These are phyloP conservation scores for Epinephelus malabaricus DNA, from an alignment of 2,797 vertebrate genomes.

Conservation along the genomic window DNA sequence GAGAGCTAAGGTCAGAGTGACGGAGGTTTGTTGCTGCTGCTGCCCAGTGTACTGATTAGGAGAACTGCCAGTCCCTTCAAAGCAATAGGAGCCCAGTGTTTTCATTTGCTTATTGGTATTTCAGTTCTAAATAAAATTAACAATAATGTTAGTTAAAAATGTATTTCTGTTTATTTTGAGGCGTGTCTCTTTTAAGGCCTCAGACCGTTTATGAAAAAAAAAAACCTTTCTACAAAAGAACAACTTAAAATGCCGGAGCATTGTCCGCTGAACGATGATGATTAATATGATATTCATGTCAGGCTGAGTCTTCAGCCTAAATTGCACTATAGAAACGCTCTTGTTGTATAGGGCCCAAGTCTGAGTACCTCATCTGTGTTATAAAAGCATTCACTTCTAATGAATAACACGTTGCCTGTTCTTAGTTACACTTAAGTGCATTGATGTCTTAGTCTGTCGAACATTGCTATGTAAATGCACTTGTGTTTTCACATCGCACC, in stretches of 20 bases:
- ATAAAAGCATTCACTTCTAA: constrained; percentile 58
- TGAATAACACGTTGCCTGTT: constrained; percentile 47
- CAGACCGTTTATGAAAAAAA: constrained; percentile 35
- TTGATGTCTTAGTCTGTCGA: constrained; percentile 62
- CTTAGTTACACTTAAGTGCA: constrained; percentile 62
- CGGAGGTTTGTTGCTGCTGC: constrained; percentile 17
- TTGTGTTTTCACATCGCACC: constrained; percentile 59
- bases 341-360: constrained; percentile 74
- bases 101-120: constrained; percentile 63
- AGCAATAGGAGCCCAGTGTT: constrained; percentile 73
- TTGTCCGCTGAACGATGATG: constrained; percentile 58
- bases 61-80: constrained; percentile 44
- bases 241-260: constrained; percentile 53
- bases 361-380: constrained; percentile 79
- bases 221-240: constrained; percentile 52
- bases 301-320: constrained; percentile 61
- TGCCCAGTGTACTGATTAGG: constrained; percentile 5
- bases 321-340: constrained; percentile 83
- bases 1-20: constrained; percentile 19
- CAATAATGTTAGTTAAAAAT: constrained; percentile 55
- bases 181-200: constrained; percentile 51
- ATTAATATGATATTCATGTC: constrained; percentile 52
- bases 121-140: constrained; percentile 41
- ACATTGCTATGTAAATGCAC: constrained; percentile 69
- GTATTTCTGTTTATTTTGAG: constrained; percentile 64